Base-by-base conservation (phyloP, 2,888 invertebrate genomes). In the Poecilus cupreus region DNA sequence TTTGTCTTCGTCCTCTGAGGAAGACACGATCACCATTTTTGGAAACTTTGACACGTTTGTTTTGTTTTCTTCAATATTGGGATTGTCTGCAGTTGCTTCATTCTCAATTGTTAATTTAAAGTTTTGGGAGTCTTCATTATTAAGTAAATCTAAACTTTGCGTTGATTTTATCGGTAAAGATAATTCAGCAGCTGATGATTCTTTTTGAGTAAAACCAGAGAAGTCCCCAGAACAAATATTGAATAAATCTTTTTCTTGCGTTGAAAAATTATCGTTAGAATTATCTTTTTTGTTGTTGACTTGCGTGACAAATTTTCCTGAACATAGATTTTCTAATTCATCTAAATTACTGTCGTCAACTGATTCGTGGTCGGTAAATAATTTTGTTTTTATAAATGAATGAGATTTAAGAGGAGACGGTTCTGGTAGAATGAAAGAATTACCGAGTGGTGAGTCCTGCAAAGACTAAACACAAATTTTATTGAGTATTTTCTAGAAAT, bases 301-400 rank as follows among this genome's bases (percentile, higher is more conserved):
- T 79, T 82, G 82, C 16, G 81, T 83, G 1, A 85, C 72, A 83
- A 89, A 89, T 83, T 85, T 86, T 24, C 89, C 89, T 0, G 93
- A 92, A 85, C 92, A 93, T 80, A 93, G 87, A 20, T 89, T 90
- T 80, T 91, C 89, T 10, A 93, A 87, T 72, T 91, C 91, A 32
- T 91, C 91, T 5, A 85, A 82, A 75, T 84, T 82, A n/a, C 82
- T 80, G 18, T 80, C 43, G 60, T 60, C 16, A 16, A 18, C 16
- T 1, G 6, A 8, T 37, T 88, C 87, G 0, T 85, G 83, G 81
- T 89, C 87, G 4, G 86, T 83, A 83, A 90, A 90, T 22, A 91
- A 82, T 83, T 90, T 89, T 70, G 89, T 90, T 76, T 89, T 89
- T 3, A 87, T 84, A 2, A 85, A 80, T 8, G 83, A 82, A 37